A percentile compares a stretch with the other conserved stretches of the same genome.
Evolutionary conservation across 2,797 vertebrate species (phyloP).

Genomic region (Lerista edwardsae): DNA sequence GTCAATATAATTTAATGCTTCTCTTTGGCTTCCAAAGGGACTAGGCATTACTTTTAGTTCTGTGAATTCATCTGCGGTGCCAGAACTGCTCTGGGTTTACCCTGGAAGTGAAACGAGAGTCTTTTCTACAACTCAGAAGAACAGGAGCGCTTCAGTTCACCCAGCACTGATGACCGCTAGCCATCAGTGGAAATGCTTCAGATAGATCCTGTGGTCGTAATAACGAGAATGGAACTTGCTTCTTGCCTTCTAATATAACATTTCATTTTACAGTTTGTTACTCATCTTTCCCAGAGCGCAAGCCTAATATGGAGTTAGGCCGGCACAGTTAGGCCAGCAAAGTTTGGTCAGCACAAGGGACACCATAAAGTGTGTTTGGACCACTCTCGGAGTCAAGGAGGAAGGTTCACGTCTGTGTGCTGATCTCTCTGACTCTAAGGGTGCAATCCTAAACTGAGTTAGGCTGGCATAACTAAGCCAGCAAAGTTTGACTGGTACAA

Average conservation of each 20-base stretch:
- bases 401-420: too few species aligned
- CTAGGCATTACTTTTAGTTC: not conserved
- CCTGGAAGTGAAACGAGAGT: not conserved
- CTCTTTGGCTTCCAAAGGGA: not conserved
- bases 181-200: not conserved
- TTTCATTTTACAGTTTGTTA: conserved; percentile 29
- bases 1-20: not conserved
- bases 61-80: not conserved
- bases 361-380: too few species aligned
- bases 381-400: too few species aligned
- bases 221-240: conserved; percentile 4
- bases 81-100: not conserved
- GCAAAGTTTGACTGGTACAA: too few species aligned
- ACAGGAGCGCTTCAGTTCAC: conserved; percentile 10
- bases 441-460: too few species aligned
- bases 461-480: too few species aligned
- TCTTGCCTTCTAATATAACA: conserved; percentile 6
- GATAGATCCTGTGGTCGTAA: not conserved
- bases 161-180: not conserved
- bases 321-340: too few species aligned
- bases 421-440: too few species aligned
- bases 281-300: not conserved
- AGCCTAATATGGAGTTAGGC: too few species aligned
- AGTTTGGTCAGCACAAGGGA: too few species aligned
- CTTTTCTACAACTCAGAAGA: conserved; percentile 16